These are phyloP conservation scores for Melanocharis versteri DNA, from an alignment of 2,113 vertebrate genomes.

Conservation along the genomic window DNA sequence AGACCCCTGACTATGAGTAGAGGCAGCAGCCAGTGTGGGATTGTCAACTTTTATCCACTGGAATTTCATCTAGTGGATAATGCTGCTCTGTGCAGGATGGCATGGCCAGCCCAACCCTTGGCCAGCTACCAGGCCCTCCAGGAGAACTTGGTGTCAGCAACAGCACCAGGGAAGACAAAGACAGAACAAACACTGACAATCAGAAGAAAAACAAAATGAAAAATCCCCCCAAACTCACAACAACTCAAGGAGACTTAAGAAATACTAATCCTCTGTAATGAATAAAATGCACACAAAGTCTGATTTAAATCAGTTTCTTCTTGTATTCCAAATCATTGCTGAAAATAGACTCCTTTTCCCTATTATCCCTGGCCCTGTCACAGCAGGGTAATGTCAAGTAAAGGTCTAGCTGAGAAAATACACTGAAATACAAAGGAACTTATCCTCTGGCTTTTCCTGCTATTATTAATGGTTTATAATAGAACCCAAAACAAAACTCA, in stretches of 20 bases:
- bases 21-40: background rate
- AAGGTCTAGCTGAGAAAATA: slow-evolving; percentile 58
- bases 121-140: background rate
- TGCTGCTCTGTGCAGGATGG: background rate
- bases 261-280: slow-evolving; percentile 30
- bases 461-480: slow-evolving; percentile 58
- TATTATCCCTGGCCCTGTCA: slow-evolving; percentile 13
- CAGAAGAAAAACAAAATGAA: background rate
- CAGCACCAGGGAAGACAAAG: background rate
- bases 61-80: background rate
- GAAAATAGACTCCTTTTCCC: slow-evolving; percentile 42
- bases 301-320: slow-evolving; percentile 48
- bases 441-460: slow-evolving; percentile 56
- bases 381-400: slow-evolving; percentile 55
- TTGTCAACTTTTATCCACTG: background rate
- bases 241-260: background rate
- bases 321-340: background rate
- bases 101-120: background rate
- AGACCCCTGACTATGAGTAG: background rate
- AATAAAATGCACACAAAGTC: slow-evolving; percentile 11
- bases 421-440: slow-evolving; percentile 58
- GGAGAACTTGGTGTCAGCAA: background rate
- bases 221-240: background rate
- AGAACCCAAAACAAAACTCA: slow-evolving; percentile 38
- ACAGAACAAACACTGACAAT: background rate